Percentiles rank a stretch among this genome's conserved stretches.
phyloP scores from a whole-genome alignment of 2,797 vertebrate genomes.

The Oophaga sylvatica region DNA sequence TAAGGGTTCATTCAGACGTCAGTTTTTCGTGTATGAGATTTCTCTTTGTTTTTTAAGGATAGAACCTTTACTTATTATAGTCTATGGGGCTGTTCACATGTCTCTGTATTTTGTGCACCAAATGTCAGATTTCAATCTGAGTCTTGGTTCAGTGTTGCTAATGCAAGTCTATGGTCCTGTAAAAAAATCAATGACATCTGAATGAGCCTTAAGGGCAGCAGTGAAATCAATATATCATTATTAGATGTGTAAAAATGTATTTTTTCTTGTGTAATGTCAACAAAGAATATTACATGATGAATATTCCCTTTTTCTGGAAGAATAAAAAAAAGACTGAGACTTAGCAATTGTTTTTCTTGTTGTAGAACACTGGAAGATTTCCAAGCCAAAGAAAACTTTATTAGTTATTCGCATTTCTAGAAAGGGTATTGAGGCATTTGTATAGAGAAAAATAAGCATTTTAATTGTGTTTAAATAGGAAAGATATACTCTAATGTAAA shows the following conservation, averaged over 20 bases:
- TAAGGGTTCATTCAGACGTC: background rate
- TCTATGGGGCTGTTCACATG: no score
- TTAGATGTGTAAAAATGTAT: background rate
- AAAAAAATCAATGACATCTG: no score
- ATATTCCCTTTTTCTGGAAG: background rate
- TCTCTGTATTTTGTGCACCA: no score
- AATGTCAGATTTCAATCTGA: no score
- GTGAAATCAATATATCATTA: no score
- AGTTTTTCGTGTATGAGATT: no score
- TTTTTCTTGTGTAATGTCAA: background rate
- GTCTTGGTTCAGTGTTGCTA: no score
- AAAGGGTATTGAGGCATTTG: constrained; percentile 25
- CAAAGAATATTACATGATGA: background rate
- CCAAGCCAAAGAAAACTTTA: constrained; percentile 37
- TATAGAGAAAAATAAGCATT: constrained; percentile 35
- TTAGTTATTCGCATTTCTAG: constrained; percentile 40
- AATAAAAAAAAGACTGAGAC: background rate
- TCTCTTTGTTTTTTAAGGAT: no score
- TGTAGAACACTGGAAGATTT: constrained; percentile 27
- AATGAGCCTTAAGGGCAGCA: background rate
- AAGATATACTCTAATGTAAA: constrained; percentile 34
- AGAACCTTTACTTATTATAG: no score
- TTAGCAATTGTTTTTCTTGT: constrained; percentile 37
- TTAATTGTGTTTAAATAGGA: constrained; percentile 44
- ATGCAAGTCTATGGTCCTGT: no score